Conservation (phyloP, 2,113 vertebrate genomes). For the Otis tarda region DNA sequence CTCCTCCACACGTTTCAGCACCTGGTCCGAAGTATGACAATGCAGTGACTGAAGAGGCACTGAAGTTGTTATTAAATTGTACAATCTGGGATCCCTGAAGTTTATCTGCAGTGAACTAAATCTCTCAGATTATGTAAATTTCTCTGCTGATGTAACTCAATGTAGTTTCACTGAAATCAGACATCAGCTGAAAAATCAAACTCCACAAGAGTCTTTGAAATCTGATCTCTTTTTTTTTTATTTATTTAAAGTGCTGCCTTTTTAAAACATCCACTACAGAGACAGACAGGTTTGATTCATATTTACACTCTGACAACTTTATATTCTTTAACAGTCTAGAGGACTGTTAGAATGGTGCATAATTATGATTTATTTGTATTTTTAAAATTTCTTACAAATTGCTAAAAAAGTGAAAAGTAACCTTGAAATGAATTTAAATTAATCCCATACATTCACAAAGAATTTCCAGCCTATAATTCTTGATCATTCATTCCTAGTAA, state of each 20-base stretch:
- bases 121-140: neutral
- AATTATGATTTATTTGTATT: neutral
- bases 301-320: neutral
- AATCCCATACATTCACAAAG: neutral
- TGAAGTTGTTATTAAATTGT: neutral
- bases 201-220: neutral
- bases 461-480: neutral
- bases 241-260: too few species aligned
- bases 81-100: neutral
- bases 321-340: neutral
- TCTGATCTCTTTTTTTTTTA: neutral
- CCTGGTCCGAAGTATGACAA: neutral
- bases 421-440: neutral
- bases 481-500: neutral
- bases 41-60: neutral
- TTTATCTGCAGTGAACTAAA: neutral
- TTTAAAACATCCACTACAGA: neutral
- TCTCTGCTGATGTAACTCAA: neutral
- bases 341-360: neutral
- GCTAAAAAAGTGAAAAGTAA: neutral
- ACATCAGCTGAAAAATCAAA: neutral
- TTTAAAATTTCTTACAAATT: neutral
- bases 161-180: neutral
- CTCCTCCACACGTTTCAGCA: fast-evolving
- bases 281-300: neutral